phyloP scores from a whole-genome alignment of 2,888 invertebrate genomes.

The Galerucella nymphaeae region DNA sequence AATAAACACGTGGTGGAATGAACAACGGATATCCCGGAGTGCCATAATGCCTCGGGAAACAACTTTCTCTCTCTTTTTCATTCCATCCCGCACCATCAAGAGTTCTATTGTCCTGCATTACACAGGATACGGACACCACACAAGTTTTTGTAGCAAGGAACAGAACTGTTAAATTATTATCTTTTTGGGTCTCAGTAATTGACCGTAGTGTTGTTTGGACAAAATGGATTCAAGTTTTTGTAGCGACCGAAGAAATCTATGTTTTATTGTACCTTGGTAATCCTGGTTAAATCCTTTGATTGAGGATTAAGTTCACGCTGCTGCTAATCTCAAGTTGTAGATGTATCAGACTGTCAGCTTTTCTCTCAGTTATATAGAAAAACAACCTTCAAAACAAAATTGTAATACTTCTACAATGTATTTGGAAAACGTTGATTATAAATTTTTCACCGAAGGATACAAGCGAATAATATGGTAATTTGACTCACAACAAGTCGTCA shows the following conservation, averaged over 20 bases:
- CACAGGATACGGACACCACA: slow-evolving; percentile 16
- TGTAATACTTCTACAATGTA: neutral
- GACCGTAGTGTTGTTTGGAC: slow-evolving; percentile 19
- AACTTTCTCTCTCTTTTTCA: neutral
- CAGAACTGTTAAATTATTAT: slow-evolving; percentile 32
- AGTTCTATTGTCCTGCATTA: slow-evolving; percentile 26
- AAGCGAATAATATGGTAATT: no score
- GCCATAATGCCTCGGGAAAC: neutral
- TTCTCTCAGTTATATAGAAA: neutral
- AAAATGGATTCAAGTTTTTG: slow-evolving; percentile 5
- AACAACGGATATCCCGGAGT: slow-evolving; percentile 8
- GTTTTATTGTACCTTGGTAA: slow-evolving; percentile 10
- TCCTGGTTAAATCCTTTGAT: slow-evolving; percentile 11
- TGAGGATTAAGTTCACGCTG: neutral
- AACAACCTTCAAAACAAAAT: neutral
- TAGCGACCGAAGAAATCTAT: neutral
- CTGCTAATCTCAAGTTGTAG: neutral
- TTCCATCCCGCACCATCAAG: neutral
- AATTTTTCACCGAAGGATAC: no score
- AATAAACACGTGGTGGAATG: neutral
- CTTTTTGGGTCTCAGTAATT: slow-evolving; percentile 25
- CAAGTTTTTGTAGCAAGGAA: slow-evolving; percentile 23
- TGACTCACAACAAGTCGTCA: no score
- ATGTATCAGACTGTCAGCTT: neutral
- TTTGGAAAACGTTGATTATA: neutral